These are phyloP conservation scores for Chiridota heheva DNA, from an alignment of 35 echinoderm and acorn worm genomes.

Conservation along the genomic window DNA sequence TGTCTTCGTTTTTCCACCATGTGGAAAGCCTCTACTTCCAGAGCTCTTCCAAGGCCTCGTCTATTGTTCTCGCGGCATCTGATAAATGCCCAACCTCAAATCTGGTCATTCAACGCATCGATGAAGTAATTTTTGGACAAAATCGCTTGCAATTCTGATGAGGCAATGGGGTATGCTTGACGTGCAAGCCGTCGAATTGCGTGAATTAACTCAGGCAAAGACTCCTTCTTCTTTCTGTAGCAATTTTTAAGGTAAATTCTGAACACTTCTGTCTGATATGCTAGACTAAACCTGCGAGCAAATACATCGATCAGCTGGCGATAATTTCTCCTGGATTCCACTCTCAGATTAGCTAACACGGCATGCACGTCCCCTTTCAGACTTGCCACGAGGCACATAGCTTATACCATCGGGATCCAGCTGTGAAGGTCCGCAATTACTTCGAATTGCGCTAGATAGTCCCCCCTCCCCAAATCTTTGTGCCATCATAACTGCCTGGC, in stretches of 20 bases:
- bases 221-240: not conserved
- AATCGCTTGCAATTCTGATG: not conserved
- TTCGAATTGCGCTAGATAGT: conserved; percentile 40
- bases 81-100: conserved; percentile 1
- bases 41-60: conserved; percentile 3
- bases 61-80: conserved; percentile 4
- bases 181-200: not conserved
- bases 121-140: conserved; percentile 21
- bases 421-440: conserved; percentile 2
- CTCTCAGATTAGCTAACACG: conserved; percentile 10
- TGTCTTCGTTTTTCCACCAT: conserved; percentile 15
- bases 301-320: not conserved
- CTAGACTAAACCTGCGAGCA: conserved; percentile 7
- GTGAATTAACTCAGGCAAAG: conserved; percentile 17
- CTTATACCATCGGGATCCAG: not conserved
- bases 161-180: not conserved
- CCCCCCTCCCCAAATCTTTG: conserved; percentile 4
- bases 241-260: not conserved
- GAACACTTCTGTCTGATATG: not conserved
- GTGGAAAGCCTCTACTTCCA: conserved; percentile 5
- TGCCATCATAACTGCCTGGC: not conserved
- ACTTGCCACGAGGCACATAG: conserved; percentile 28
- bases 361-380: conserved; percentile 20
- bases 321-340: not conserved
- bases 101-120: conserved; percentile 30